Conservation (phyloP, 1,140 invertebrate genomes). For the Apis florea region DNA sequence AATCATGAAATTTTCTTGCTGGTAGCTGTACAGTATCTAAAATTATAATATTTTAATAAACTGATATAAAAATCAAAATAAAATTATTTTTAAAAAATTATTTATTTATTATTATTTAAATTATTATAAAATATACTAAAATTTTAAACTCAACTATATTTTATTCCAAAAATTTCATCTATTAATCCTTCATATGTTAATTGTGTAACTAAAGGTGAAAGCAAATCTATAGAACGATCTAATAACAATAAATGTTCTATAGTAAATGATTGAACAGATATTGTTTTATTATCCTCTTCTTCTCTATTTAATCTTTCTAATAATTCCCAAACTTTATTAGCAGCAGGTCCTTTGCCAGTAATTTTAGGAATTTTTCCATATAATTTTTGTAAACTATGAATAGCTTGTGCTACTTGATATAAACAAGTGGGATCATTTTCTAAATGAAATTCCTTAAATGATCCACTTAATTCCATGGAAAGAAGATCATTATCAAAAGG, state of each 20-base stretch:
- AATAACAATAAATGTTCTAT: conserved; percentile 95
- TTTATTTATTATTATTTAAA: no score
- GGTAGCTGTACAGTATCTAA: conserved; percentile 91
- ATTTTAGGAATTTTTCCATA: conserved; percentile 95
- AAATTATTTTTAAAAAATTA: background rate
- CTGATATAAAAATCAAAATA: conserved; percentile 12
- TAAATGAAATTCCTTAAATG: conserved; percentile 90
- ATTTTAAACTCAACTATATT: conserved; percentile 82
- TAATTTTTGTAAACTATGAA: conserved; percentile 91
- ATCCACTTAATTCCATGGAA: conserved; percentile 93
- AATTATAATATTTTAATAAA: conserved; percentile 33
- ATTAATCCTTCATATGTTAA: conserved; percentile 98
- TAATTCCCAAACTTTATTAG: conserved; percentile 94
- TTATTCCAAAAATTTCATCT: conserved; percentile 92
- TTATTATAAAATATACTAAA: background rate
- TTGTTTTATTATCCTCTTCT: conserved; percentile 80
- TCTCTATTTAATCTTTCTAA: conserved; percentile 90
- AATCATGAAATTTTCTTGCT: conserved; percentile 89
- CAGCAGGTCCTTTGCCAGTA: conserved; percentile 93
- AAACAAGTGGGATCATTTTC: conserved; percentile 94
- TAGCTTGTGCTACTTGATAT: conserved; percentile 92
- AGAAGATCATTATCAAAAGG: conserved; percentile 96
- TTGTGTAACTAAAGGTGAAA: conserved; percentile 96
- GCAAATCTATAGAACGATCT: conserved; percentile 94
- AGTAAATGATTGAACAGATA: conserved; percentile 69